Conservation (phyloP, 2,888 invertebrate genomes). For the Lydus trimaculatus region DNA sequence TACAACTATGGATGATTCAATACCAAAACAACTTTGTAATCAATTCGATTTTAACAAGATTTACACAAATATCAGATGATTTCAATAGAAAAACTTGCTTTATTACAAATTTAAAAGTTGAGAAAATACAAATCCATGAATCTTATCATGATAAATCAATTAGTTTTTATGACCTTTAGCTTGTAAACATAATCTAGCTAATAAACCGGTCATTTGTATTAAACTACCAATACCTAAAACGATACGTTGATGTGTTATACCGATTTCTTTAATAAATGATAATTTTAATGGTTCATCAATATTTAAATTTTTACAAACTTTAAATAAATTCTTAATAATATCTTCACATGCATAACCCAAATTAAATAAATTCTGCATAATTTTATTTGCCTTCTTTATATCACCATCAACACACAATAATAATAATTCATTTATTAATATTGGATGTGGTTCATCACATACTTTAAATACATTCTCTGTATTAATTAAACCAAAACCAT, state of each 20-base stretch:
- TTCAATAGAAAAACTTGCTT: too few relatives aligned
- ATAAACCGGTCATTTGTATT: slow-evolving; percentile 88
- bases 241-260: slow-evolving; percentile 87
- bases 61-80: too few relatives aligned
- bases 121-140: too few relatives aligned
- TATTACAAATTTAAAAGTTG: too few relatives aligned
- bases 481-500: slow-evolving; percentile 91
- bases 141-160: too few relatives aligned
- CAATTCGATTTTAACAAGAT: too few relatives aligned
- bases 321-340: slow-evolving; percentile 93
- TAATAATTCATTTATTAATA: slow-evolving; percentile 91
- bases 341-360: slow-evolving; percentile 97
- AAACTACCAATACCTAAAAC: slow-evolving; percentile 88
- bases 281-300: slow-evolving; percentile 84
- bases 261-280: slow-evolving; percentile 80
- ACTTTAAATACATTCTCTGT: slow-evolving; percentile 97
- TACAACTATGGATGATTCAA: too few relatives aligned
- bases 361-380: slow-evolving; percentile 88
- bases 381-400: slow-evolving; percentile 85
- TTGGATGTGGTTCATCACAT: slow-evolving; percentile 98
- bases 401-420: slow-evolving; percentile 81
- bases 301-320: slow-evolving; percentile 87
- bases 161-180: slow-evolving; percentile 25
- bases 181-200: slow-evolving; percentile 79
- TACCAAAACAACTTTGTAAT: too few relatives aligned